These are phyloP conservation scores for Pterophyllum scalare DNA, from an alignment of 2,113 vertebrate species.

Conservation along the genomic window DNA sequence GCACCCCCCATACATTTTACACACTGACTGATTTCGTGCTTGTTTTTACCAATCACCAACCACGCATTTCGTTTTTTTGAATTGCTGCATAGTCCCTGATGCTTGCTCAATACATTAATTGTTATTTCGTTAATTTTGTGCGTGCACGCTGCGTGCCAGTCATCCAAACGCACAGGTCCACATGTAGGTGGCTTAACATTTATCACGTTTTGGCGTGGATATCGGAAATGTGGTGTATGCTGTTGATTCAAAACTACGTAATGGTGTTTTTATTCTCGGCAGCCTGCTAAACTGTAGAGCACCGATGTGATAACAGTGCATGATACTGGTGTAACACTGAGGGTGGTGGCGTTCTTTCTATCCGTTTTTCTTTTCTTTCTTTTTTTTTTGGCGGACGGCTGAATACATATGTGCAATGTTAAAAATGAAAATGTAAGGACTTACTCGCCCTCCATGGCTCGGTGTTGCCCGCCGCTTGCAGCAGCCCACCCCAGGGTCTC, in stretches of 20 bases:
- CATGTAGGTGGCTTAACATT: conserved; percentile 63
- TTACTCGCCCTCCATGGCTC: conserved; percentile 89
- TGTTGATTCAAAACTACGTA: conserved; percentile 78
- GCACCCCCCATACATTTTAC: conserved; percentile 63
- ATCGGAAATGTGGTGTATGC: conserved; percentile 74
- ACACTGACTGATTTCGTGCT: conserved; percentile 76
- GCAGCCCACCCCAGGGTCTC: conserved; percentile 80
- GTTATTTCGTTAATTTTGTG: background rate
- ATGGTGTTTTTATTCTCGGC: conserved; percentile 77
- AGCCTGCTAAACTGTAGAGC: conserved; percentile 63
- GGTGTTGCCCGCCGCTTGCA: conserved; percentile 83
- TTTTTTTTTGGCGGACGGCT: conserved; percentile 22
- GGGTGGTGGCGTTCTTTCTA: conserved; percentile 52
- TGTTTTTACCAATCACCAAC: conserved; percentile 52
- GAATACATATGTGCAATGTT: conserved; percentile 55
- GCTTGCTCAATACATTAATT: conserved; percentile 5
- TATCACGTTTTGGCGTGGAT: conserved; percentile 64
- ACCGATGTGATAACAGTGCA: conserved; percentile 54
- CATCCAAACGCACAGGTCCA: conserved; percentile 52
- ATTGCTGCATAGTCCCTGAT: conserved; percentile 24
- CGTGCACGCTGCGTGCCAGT: conserved; percentile 21
- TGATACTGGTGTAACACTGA: conserved; percentile 60
- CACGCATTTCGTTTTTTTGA: conserved; percentile 45
- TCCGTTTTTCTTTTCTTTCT: background rate
- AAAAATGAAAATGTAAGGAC: conserved; percentile 81